A percentile compares a stretch with the other conserved stretches of the same genome.
These are phyloP conservation scores for Mormyrus lacerda DNA, from an alignment of 2,113 vertebrate species.

Conservation along the genomic window DNA sequence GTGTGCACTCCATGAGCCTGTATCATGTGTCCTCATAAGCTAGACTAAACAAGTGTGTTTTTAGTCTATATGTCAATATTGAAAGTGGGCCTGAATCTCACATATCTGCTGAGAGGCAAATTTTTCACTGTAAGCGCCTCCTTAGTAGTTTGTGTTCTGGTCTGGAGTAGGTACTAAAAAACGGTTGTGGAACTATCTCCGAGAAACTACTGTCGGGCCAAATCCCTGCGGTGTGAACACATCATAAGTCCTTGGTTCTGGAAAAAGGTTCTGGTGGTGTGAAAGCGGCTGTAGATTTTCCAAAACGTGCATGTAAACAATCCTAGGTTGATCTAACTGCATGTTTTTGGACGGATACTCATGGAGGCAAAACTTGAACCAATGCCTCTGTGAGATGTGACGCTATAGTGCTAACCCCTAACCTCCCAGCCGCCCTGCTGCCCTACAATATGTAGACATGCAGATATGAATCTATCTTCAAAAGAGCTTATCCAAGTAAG, in stretches of 20 bases:
- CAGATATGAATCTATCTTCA: neutral
- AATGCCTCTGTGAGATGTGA: neutral
- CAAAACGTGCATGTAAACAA: neutral
- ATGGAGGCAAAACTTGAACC: neutral
- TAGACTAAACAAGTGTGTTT: too few relatives aligned
- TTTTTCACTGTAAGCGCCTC: neutral
- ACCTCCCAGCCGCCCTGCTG: neutral
- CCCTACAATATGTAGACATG: neutral
- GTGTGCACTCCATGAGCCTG: neutral
- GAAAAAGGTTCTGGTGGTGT: too few relatives aligned
- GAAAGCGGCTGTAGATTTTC: too few relatives aligned
- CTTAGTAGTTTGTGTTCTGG: neutral
- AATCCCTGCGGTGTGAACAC: too few relatives aligned
- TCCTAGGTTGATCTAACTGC: neutral
- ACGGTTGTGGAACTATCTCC: neutral
- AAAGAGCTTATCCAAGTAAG: neutral
- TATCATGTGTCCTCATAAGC: too few relatives aligned
- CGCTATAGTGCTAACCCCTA: neutral
- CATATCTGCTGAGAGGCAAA: too few relatives aligned
- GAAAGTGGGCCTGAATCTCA: too few relatives aligned
- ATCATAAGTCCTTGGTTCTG: too few relatives aligned
- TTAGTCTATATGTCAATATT: too few relatives aligned
- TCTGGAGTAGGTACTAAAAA: neutral
- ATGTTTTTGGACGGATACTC: neutral
- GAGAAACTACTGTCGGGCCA: neutral